Evolutionary conservation across 2,888 invertebrate species (phyloP), one percentile per base, ranked within the genome.

Genomic region (Zonitis immaculata): DNA sequence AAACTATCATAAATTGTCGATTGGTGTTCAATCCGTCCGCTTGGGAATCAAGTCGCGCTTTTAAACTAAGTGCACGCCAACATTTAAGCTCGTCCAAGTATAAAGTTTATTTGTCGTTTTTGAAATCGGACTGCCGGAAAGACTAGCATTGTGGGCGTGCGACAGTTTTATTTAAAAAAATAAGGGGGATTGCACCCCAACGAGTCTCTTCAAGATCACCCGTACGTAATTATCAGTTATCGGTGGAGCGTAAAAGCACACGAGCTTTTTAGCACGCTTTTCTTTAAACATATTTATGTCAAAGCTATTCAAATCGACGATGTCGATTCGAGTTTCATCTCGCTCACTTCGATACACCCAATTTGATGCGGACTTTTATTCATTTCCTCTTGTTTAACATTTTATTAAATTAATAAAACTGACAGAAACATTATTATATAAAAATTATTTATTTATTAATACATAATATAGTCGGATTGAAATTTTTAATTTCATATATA

Each of bases 141-240:
- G 65, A 63, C 61, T 63, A 65, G 64, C 63, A 65, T 68, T 69
- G 70, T 69, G 73, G 73, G 71, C 74, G 73, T 69, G 71, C 70
- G 72, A 73, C 73, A 72, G 71, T 73, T 73, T 71, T 73, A 73
- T 73, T 73, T 71, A 65, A 71, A 70, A 67, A 63, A 64, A 57
- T 5, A 7, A 52, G 52, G 60, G 66, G 66, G 65, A 59, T 56
- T 55, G 60, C 66, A 67, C 70, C 71, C 71, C 66, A 67, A 57
- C 59, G 65, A 65, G 59, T 72, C 73, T 72, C 73, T 73, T 73
- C 70, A 70, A 73, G 73, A 76, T 75, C 75, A 73, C 74, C 73
- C 74, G 74, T 70, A 73, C 74, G 74, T 75, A 76, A 75, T 76
- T 76, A 76, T 75, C 75, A 69, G 74, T 75, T 75, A 75, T 70